Evolutionary conservation across 2,888 invertebrate genomes (phyloP).

Genomic region (Trimorus sp.): DNA sequence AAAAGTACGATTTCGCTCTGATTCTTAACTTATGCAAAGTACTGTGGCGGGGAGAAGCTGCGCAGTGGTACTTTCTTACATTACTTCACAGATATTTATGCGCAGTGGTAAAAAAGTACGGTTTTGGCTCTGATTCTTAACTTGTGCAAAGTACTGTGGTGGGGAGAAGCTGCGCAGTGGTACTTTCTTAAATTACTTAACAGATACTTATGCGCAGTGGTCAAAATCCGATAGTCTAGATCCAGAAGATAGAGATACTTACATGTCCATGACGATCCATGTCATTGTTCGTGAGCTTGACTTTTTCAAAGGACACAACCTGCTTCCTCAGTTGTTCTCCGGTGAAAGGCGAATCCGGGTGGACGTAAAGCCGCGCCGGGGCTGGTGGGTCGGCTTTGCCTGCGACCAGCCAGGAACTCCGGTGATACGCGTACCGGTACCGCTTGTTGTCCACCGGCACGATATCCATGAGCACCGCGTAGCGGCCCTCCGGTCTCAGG

Average conservation of each 20-base stretch:
- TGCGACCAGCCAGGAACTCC: constrained; percentile 91
- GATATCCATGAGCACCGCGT: constrained; percentile 90
- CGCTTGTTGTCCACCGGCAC: constrained; percentile 91
- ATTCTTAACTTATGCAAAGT: no score
- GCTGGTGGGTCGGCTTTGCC: constrained; percentile 91
- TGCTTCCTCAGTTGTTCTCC: constrained; percentile 90
- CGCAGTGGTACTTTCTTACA: no score
- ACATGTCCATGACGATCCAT: constrained; percentile 90
- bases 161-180: no score
- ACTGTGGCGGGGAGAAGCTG: no score
- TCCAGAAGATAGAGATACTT: constrained; percentile 72
- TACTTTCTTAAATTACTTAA: no score
- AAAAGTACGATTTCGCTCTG: no score
- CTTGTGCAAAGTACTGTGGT: no score
- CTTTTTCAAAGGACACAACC: constrained; percentile 91
- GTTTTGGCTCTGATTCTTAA: no score
- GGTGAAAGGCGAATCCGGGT: constrained; percentile 91
- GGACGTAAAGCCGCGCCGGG: constrained; percentile 88
- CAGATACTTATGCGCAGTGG: no score
- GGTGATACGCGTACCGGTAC: constrained; percentile 91
- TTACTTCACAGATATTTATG: no score
- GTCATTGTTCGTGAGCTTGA: constrained; percentile 92
- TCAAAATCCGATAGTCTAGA: no score
- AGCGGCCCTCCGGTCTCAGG: constrained; percentile 85
- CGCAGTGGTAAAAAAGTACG: no score